Conservation (phyloP, 1,140 invertebrate species). For the Tenebrio molitor region DNA sequence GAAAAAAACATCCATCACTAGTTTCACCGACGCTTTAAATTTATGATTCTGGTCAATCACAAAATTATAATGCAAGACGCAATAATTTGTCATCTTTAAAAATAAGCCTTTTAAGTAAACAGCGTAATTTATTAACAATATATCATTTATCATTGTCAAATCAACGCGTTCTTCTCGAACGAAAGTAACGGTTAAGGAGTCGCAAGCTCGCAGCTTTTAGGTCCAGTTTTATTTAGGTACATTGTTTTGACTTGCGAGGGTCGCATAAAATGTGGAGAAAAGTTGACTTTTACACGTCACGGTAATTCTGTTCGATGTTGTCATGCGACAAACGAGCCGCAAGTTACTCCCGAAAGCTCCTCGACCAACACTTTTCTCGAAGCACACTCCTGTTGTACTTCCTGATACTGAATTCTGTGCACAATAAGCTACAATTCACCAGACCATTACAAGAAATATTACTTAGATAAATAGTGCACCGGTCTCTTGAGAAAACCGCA, state of each 20-base stretch:
- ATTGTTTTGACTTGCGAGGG: no score
- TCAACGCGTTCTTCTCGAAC: constrained; percentile 32
- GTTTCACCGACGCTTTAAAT: constrained; percentile 16
- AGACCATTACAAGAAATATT: constrained; percentile 20
- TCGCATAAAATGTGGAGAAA: no score
- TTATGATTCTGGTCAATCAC: constrained; percentile 36
- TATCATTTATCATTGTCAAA: constrained; percentile 45
- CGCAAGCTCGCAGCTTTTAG: not conserved
- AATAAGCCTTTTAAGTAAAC: constrained; percentile 43
- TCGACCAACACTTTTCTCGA: not conserved
- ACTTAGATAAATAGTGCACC: constrained; percentile 21
- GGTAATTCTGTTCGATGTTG: not conserved
- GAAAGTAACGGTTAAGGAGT: constrained; percentile 10
- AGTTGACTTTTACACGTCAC: no score
- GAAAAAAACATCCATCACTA: constrained; percentile 34
- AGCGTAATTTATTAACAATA: constrained; percentile 44
- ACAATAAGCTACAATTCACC: constrained; percentile 11
- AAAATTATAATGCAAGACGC: constrained; percentile 27
- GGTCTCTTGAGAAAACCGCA: constrained; percentile 19
- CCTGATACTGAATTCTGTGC: not conserved
- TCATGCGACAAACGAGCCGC: not conserved
- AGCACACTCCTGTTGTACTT: not conserved
- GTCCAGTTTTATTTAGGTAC: no score
- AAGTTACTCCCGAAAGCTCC: constrained; percentile 13
- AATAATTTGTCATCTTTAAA: constrained; percentile 39